Evolutionary conservation across 2,113 vertebrate genomes (phyloP), one percentile per base, ranked within the genome.

Genomic region (Hyperopisus bebe): DNA sequence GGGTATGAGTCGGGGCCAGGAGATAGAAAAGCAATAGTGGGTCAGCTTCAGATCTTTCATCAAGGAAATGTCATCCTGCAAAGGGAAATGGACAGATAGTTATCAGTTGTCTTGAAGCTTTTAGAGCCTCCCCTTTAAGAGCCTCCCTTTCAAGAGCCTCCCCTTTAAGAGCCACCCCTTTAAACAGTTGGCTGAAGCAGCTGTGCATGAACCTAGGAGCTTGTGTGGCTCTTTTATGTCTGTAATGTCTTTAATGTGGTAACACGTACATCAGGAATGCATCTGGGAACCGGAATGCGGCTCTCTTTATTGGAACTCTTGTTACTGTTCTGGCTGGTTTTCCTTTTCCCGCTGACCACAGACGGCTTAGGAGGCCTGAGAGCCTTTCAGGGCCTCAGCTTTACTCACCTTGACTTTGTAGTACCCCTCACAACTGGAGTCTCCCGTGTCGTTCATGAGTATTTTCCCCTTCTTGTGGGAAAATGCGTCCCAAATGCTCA

Each of bases 401-500:
- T 3, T 50, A 17, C n/a, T 50, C 90, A 98, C 98, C 97, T 97
- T 97, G 27, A 96, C 88, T 94, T 94, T 97, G 93, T 97, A 95
- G 95, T 99, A 99, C 48, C 98, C 94, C 0, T 98, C 96, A 55
- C 97, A 98, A 1, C 97, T 95, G 0, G 95, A 94, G 89, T 99
- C 97, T 53, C 96, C 97, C 0, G 96, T 98, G 39, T 98, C 95
- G 0, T 97, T 97, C 88, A 93, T 92, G 0, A 95, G 91, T 80
- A 97, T 95, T 86, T 94, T 97, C 42, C 97, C 97, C 87, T 95
- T 96, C 42, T 94, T 94, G 90, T 98, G 98, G 2, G 96, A 96
- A 91, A 99, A 99, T 91, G 92, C 94, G 0, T 99, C 98, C 98
- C 98, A 99, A 93, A 99, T 98, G 92, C 98, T 99, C 15, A 97